A percentile compares a stretch with the other conserved stretches of the same genome.
Conservation (phyloP, 2,797 vertebrate species). For the Arrhamphus sclerolepis region DNA sequence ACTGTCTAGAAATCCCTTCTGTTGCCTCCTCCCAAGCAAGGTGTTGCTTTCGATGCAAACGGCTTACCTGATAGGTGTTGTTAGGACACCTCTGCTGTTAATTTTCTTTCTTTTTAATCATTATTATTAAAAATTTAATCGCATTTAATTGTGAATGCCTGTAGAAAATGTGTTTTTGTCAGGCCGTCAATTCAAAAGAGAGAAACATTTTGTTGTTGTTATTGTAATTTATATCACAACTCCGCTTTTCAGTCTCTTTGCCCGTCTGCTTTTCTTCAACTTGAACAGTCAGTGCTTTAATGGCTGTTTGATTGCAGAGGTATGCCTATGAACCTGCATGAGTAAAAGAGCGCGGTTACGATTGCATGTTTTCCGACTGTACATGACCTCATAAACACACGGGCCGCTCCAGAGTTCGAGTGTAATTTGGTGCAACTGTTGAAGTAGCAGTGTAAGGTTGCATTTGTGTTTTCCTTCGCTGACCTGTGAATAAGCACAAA, state of each 20-base stretch:
- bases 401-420: slow-evolving; percentile 44
- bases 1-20: slow-evolving; percentile 43
- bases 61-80: slow-evolving; percentile 37
- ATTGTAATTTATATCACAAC: not conserved
- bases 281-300: slow-evolving; percentile 29
- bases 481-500: slow-evolving; percentile 37
- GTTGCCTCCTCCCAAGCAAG: slow-evolving; percentile 6
- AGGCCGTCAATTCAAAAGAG: not conserved
- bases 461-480: slow-evolving; percentile 60
- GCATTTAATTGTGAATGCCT: not conserved
- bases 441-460: slow-evolving; percentile 52
- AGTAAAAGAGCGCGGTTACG: slow-evolving; percentile 10
- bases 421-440: slow-evolving; percentile 59
- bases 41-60: slow-evolving; percentile 19
- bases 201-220: not conserved
- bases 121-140: too few relatives aligned
- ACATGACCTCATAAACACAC: slow-evolving; percentile 58
- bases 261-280: slow-evolving; percentile 54
- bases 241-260: not conserved
- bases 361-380: slow-evolving; percentile 43
- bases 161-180: not conserved
- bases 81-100: not conserved
- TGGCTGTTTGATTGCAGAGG: slow-evolving; percentile 61
- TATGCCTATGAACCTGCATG: slow-evolving; percentile 31
- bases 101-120: not conserved